Evolutionary conservation across 2,113 vertebrate genomes (phyloP).

Genomic region (Equus quagga): DNA sequence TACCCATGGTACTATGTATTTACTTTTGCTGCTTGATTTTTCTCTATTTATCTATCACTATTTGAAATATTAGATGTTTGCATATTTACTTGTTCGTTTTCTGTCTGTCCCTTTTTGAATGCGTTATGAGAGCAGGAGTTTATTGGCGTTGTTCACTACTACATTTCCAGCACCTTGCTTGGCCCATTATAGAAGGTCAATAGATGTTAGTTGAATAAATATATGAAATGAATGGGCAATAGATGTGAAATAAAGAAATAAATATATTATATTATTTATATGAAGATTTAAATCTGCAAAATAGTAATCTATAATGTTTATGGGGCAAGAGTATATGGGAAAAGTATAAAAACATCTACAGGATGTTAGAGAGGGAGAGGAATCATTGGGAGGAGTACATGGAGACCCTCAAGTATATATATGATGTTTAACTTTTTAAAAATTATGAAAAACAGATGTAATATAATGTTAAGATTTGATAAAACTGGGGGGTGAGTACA

Average conservation of each 20-base stretch:
- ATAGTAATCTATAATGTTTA: background rate
- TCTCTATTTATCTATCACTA: background rate
- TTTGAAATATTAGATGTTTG: background rate
- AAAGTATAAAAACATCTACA: background rate
- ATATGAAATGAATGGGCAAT: background rate
- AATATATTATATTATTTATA: background rate
- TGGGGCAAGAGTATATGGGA: background rate
- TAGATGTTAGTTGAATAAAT: background rate
- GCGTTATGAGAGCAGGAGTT: background rate
- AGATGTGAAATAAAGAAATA: background rate
- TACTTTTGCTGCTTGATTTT: background rate
- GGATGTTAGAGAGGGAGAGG: background rate
- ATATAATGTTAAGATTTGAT: background rate
- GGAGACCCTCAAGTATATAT: background rate
- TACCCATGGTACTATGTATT: background rate
- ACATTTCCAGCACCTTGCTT: background rate
- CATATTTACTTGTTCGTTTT: background rate
- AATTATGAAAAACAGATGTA: background rate
- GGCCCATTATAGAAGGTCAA: background rate
- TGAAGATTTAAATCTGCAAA: background rate
- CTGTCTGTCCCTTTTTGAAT: background rate
- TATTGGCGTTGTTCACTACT: background rate
- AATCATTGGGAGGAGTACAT: background rate
- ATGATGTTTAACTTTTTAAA: background rate
- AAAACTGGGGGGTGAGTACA: background rate